Conservation (phyloP, 2,888 invertebrate genomes). For the Cosmopolites sordidus region DNA sequence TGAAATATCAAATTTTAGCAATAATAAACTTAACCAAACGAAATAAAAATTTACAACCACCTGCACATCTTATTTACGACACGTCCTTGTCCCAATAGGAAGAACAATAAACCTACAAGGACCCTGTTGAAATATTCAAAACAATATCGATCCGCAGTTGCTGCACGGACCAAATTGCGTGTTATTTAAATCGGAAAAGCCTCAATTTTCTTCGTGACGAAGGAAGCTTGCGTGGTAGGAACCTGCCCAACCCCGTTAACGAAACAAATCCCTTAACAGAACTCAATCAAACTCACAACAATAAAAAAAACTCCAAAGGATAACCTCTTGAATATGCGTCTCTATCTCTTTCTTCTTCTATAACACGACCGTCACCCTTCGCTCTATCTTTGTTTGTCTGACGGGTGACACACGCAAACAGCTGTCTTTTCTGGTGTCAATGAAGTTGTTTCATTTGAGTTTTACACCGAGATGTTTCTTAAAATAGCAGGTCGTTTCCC, state of each 20-base stretch:
- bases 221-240: not conserved
- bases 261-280: not conserved
- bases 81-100: too few relatives aligned
- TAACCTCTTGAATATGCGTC: too few relatives aligned
- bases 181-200: not conserved
- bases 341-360: not conserved
- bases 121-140: constrained; percentile 1
- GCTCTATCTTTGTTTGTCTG: not conserved
- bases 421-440: not conserved
- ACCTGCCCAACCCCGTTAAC: not conserved
- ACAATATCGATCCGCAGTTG: not conserved
- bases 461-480: too few relatives aligned
- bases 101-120: not conserved
- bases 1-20: too few relatives aligned
- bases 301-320: too few relatives aligned
- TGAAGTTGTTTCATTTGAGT: too few relatives aligned
- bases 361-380: not conserved
- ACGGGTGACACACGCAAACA: not conserved
- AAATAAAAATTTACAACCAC: too few relatives aligned
- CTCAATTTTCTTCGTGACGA: not conserved
- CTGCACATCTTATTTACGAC: too few relatives aligned
- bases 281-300: too few relatives aligned
- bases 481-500: too few relatives aligned
- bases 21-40: too few relatives aligned
- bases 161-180: not conserved